A percentile compares a stretch with the other conserved stretches of the same genome.
Evolutionary conservation across 2,888 invertebrate genomes (phyloP).

Genomic region (Abscondita cerata): DNA sequence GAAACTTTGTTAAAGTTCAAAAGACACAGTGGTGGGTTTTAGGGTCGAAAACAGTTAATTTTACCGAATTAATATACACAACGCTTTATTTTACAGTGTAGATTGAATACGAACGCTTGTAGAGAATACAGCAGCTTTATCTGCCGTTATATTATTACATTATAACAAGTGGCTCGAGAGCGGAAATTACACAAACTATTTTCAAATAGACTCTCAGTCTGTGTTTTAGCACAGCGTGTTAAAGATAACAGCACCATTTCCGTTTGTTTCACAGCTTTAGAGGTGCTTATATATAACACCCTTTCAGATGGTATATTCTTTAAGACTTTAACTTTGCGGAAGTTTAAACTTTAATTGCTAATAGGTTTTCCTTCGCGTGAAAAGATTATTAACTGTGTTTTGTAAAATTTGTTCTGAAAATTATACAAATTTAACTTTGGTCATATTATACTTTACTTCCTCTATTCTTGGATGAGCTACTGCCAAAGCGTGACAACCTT

Average conservation of each 20-base stretch:
- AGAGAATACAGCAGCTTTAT: conserved; percentile 47
- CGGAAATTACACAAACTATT: conserved; percentile 62
- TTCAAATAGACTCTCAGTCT: conserved; percentile 59
- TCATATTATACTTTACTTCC: conserved; percentile 52
- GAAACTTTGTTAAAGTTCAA: too few species aligned
- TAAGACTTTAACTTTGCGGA: conserved; percentile 14
- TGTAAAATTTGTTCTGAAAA: not conserved
- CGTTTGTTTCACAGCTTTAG: conserved; percentile 51
- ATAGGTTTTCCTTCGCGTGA: conserved; percentile 1
- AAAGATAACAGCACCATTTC: conserved; percentile 58
- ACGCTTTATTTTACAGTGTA: conserved; percentile 32
- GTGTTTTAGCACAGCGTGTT: conserved; percentile 56
- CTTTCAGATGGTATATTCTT: conserved; percentile 13
- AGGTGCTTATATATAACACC: conserved; percentile 30
- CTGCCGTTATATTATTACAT: conserved; percentile 57
- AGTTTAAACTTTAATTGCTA: conserved; percentile 22
- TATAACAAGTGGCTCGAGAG: conserved; percentile 59
- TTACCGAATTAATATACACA: not conserved
- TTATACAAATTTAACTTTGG: conserved; percentile 20
- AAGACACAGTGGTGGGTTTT: too few species aligned
- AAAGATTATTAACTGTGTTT: not conserved
- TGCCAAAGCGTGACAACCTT: conserved; percentile 29
- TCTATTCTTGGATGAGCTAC: conserved; percentile 39
- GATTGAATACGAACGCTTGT: conserved; percentile 31
- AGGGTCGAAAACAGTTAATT: not conserved